Evolutionary conservation across 2,113 vertebrate genomes (phyloP), one percentile per base, ranked within the genome.

Genomic region (Gymnorhina tibicen): DNA sequence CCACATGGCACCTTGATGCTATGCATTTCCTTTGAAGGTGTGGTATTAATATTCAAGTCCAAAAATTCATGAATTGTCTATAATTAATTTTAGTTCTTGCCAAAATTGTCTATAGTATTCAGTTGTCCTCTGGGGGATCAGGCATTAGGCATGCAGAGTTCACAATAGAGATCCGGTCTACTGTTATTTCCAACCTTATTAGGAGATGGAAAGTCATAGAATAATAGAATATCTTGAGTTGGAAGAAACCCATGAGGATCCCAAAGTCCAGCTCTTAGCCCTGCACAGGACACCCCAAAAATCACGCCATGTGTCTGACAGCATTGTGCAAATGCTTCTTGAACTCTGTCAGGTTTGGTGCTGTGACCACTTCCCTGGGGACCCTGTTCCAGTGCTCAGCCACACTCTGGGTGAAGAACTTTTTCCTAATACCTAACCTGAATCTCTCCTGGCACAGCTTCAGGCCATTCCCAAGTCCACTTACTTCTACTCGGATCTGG

Each of bases 371-470:
- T 66, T 23, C 42, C 3, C 42, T 42, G 32, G 5, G 59, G 17
- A 58, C 0, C 7, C 41, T 1, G 2, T 16, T 42, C 18, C 32
- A 56, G 26, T 9, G 21, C 21, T 2, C 50, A 42, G 3, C 17
- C 32, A 44, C 7, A 1, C 23, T 8, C 37, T 24, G 27, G 8
- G 3, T 17, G 4, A 59, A 52, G 33, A 52, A 24, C 5, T 11
- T 60, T 81, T 26, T 26, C 20, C 4, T 60, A 18, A 53, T 32
- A 30, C 11, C n/a, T 13, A 18, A 24, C 7, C 9, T 39, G 15
- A 41, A 53, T n/a, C 6, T 60, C 13, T 9, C 4, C 20, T 68
- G 20, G 18, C 11, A 53, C 14, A 53, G 28, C 33, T 53, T n/a
- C 1, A 0, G n/a, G 24, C 24, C 23, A 13, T 32, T 41, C 62